These are phyloP conservation scores for Pangasius macronema DNA, from an alignment of 2,797 vertebrate species.

Conservation along the genomic window DNA sequence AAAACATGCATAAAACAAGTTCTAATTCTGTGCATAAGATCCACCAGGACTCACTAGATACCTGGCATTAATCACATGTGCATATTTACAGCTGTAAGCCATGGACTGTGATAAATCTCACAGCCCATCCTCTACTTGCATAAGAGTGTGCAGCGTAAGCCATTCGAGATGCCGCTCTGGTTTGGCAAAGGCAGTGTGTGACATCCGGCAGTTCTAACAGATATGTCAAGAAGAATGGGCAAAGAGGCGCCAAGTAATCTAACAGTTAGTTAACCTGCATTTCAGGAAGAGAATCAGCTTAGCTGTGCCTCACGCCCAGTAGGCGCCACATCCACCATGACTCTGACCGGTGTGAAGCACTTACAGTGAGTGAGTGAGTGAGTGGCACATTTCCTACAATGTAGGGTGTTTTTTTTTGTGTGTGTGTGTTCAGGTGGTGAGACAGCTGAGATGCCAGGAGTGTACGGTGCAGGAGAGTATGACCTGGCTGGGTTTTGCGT, in stretches of 20 bases:
- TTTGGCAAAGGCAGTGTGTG: background rate
- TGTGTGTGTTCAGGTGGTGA: constrained; percentile 82
- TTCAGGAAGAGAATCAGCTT: background rate
- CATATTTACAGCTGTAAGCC: background rate
- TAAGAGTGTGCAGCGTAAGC: background rate
- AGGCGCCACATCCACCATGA: no score
- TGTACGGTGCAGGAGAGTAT: constrained; percentile 87
- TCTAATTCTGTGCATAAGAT: no score
- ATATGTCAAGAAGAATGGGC: background rate
- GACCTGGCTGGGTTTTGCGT: constrained; percentile 95
- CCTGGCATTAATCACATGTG: background rate
- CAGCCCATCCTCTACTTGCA: background rate
- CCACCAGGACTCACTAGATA: no score
- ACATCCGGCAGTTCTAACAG: no score
- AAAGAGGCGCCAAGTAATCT: background rate
- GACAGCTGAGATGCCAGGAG: constrained; percentile 94
- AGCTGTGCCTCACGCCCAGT: no score
- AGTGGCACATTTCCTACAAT: background rate
- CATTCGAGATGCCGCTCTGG: background rate
- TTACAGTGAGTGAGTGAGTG: background rate
- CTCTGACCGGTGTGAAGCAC: no score
- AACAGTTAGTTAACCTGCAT: background rate
- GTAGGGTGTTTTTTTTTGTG: background rate
- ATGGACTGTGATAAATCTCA: background rate
- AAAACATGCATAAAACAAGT: no score